Evolutionary conservation across 1,140 invertebrate species (phyloP).

Genomic region (Microplitis mediator): DNA sequence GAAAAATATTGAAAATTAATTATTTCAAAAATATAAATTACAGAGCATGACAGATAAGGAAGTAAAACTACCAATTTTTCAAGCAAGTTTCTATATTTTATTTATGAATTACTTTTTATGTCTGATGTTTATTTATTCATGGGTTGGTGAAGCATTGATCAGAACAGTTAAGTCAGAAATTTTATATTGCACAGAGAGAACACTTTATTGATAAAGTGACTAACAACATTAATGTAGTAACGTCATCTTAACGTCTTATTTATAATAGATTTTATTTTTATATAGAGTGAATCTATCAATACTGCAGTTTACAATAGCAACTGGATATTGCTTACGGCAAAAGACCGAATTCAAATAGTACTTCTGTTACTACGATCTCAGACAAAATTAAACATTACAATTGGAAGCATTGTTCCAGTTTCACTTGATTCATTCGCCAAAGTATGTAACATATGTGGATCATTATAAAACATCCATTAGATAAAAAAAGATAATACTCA

Average conservation of each 20-base stretch:
- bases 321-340: conserved; percentile 3
- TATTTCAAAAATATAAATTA: background rate
- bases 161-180: background rate
- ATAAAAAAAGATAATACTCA: no score
- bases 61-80: background rate
- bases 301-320: conserved; percentile 10
- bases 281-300: conserved; percentile 1
- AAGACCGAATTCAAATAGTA: background rate
- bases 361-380: background rate
- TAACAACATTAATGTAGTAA: no score
- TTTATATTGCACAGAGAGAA: no score
- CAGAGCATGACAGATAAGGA: background rate
- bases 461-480: no score
- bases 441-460: conserved; percentile 1
- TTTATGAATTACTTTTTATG: conserved; percentile 1
- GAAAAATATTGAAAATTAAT: no score
- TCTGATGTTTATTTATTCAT: conserved; percentile 17
- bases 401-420: background rate
- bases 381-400: background rate
- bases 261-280: background rate
- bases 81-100: conserved; percentile 1
- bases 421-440: background rate
- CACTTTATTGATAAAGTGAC: no score
- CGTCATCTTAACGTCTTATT: background rate
- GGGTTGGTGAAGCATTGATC: conserved; percentile 7